phyloP scores from a whole-genome alignment of 92 coral and sea anemone genomes.

The Palythoa caribaeorum region DNA sequence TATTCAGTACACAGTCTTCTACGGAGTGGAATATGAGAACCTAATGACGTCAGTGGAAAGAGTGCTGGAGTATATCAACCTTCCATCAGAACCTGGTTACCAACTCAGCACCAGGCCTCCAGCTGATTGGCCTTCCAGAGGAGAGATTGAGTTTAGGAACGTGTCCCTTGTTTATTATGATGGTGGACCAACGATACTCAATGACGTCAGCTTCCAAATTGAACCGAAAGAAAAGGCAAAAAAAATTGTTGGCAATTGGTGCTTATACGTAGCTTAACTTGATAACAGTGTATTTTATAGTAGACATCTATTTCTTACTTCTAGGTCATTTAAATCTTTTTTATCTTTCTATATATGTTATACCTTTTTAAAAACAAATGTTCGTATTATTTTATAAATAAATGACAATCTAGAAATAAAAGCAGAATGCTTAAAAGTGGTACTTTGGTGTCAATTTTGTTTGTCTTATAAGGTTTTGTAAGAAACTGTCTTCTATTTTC shows the following conservation, averaged over 20 bases:
- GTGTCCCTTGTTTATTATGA: background rate
- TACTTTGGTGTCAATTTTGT: too few relatives aligned
- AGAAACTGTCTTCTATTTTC: background rate
- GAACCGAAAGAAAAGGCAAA: slow-evolving; percentile 7
- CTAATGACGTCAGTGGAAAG: slow-evolving; percentile 29
- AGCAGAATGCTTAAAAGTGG: too few relatives aligned
- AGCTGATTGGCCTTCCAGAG: slow-evolving; percentile 3
- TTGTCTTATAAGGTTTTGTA: background rate
- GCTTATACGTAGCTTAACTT: too few relatives aligned
- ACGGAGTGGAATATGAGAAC: slow-evolving; percentile 31
- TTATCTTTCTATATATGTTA: too few relatives aligned
- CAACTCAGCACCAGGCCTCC: too few relatives aligned
- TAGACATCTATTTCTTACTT: too few relatives aligned
- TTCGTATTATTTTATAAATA: too few relatives aligned
- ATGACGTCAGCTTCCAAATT: background rate
- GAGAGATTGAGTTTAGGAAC: slow-evolving; percentile 25
- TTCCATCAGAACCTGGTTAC: background rate
- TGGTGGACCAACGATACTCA: slow-evolving; percentile 11
- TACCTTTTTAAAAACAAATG: too few relatives aligned
- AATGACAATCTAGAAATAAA: too few relatives aligned
- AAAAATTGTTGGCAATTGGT: too few relatives aligned
- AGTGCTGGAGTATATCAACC: background rate
- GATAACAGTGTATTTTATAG: too few relatives aligned
- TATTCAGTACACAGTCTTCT: background rate
- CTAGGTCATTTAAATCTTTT: too few relatives aligned